Conservation (phyloP, 1,140 invertebrate species). For the Triops cancriformis region DNA sequence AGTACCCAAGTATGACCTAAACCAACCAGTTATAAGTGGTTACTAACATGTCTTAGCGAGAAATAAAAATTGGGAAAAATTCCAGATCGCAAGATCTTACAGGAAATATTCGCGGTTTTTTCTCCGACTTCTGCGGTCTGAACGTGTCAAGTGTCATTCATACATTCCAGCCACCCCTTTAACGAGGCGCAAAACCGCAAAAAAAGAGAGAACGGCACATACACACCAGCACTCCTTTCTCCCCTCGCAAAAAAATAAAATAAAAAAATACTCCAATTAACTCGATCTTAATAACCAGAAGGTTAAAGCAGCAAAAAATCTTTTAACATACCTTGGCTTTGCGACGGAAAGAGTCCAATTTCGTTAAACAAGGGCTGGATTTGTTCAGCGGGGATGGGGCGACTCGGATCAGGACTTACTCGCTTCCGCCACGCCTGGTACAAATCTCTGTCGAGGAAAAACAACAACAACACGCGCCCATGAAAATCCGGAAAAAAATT, state of each 20-base stretch:
- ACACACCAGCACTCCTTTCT: no score
- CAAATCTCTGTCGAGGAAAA: not conserved
- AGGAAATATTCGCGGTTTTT: slow-evolving; percentile 2
- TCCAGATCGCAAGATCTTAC: not conserved
- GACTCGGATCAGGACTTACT: not conserved
- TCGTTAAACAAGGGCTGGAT: not conserved
- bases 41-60: not conserved
- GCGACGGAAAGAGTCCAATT: not conserved
- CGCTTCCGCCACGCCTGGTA: slow-evolving; percentile 2
- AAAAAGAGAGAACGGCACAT: no score
- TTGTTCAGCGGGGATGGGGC: not conserved
- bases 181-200: no score
- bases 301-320: no score
- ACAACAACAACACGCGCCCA: not conserved
- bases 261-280: no score
- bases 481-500: no score
- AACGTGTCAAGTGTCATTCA: no score
- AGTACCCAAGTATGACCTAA: not conserved
- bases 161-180: no score
- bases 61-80: not conserved
- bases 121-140: no score
- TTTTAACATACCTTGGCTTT: not conserved
- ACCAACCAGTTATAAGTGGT: not conserved
- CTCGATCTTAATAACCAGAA: no score
- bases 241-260: no score